Base-by-base conservation (phyloP, 2,113 vertebrate genomes). In the Callionymus lyra region DNA sequence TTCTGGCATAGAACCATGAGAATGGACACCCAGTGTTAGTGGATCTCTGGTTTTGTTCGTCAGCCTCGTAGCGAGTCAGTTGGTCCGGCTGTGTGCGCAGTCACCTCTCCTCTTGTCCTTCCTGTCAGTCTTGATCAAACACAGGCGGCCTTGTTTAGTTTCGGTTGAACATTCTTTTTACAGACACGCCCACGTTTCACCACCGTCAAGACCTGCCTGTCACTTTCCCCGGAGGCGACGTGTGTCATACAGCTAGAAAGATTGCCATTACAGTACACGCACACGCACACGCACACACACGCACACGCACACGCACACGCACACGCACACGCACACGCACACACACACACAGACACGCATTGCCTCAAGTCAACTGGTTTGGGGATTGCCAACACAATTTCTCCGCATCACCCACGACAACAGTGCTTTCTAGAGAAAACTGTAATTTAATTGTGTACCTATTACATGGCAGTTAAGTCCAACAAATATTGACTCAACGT, bases 111-210 rank as follows among this genome's bases (percentile, higher is more conserved):
- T 27, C 21, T 27, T 8, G 21, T 27, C 21, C 21, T 27, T 27
- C 21, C 21, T 27, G 21, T 27, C 21, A 27, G 21, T 27, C 21
- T 9, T 16, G 34, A 6, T 13, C 14, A 16, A 38, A 38, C 35
- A 36, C 11, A 4, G 15, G 32, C 13, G 9, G 1, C 6, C 50
- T 31, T 10, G 0, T 44, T 42, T 49, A 61, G 68, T 72, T 68
- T 75, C 61, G 52, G 68, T 58, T 3, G 19, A 63, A 47, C 58
- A 63, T 68, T 72, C 68, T 46, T 67, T 1, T 43, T 33, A 14
- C 17, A 0, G 50, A 55, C 68, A 72, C 68, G 58, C 72, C 68
- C 63, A 27, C 21, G 50, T 35, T 41, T 31, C 27, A 36, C 16
- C 38, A 19, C 1, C 10, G 61, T 13, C 45, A 11, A 6, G 39